phyloP scores from a whole-genome alignment of 2,888 invertebrate genomes.

The Leptopilina drosophilae region DNA sequence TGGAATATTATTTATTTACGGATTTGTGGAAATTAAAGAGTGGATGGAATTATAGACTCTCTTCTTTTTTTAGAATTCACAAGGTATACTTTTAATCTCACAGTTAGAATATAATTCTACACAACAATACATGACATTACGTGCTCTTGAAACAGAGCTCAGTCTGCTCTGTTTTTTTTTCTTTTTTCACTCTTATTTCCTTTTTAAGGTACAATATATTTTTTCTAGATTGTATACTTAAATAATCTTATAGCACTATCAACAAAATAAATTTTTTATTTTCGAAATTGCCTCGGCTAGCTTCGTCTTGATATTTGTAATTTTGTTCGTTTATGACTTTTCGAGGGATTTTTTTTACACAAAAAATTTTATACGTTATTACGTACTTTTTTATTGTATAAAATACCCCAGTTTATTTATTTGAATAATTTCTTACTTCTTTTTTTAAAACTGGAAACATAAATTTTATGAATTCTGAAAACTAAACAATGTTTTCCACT shows the following conservation, averaged over 20 bases:
- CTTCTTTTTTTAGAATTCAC: conserved; percentile 48
- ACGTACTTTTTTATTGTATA: too few relatives aligned
- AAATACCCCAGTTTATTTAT: background rate
- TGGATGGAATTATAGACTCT: conserved; percentile 17
- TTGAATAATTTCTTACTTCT: background rate
- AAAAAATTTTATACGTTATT: too few relatives aligned
- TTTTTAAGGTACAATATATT: background rate
- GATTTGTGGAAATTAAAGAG: conserved; percentile 4
- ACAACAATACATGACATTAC: conserved; percentile 49
- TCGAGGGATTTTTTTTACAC: too few relatives aligned
- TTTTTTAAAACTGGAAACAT: background rate
- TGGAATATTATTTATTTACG: background rate
- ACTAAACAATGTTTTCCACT: background rate
- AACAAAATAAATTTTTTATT: conserved; percentile 26
- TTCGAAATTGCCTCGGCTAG: conserved; percentile 4
- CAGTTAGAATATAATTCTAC: conserved; percentile 63
- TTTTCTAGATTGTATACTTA: background rate
- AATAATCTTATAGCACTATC: conserved; percentile 30
- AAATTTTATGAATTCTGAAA: background rate
- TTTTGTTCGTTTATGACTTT: background rate
- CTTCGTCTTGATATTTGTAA: background rate
- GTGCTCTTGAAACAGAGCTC: conserved; percentile 49
- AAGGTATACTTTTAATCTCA: conserved; percentile 61
- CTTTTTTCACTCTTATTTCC: background rate
- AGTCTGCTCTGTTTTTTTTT: conserved; percentile 14